Base-by-base conservation (phyloP, 2,113 vertebrate species). In the Neodon shergylaensis region DNA sequence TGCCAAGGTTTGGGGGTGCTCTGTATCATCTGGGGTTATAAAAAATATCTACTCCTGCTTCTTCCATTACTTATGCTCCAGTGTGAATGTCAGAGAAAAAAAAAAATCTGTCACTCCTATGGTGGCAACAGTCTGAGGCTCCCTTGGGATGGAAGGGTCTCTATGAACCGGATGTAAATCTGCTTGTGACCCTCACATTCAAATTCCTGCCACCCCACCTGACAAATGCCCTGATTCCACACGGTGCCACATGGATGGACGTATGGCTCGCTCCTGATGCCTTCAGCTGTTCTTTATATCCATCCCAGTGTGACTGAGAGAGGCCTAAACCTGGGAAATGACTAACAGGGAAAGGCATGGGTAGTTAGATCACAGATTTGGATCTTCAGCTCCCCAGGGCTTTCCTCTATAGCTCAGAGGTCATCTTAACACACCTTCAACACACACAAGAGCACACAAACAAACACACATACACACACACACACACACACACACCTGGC, bases 251-350 rank as follows among this genome's bases (percentile, higher is more conserved):
- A 14, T 1, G 1, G 28, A 58, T 19, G 84, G 13, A 31, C 28
- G 28, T 16, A 22, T 58, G 58, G 13, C 72, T 92, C 1, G 5
- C 52, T 65, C 42, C 26, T 68, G 31, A 77, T 26, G 49, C 54
- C 73, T n/a, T 82, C 77, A 91, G 47, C 9, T 88, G 44, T 47
- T 39, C 63, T 28, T 90, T 83, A 82, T 86, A 52, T 83, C 85
- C 24, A 24, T 52, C 68, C 36, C 79, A 49, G 31, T 72, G 61
- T 26, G 86, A 61, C 52, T 70, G n/a, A 70, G 93, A 70, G 5
- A 68, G 54, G 12, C 58, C 66, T n/a, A 94, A 95, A 52, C 21
- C 52, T 91, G n/a, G 86, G 31, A 92, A 89, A 89, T 73, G 36
- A 89, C 9, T 89, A 73, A 31, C 14, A 17, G 66, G 79, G 44